Evolutionary conservation across 2,797 vertebrate genomes (phyloP).

Genomic region (Distichodus sexfasciatus): DNA sequence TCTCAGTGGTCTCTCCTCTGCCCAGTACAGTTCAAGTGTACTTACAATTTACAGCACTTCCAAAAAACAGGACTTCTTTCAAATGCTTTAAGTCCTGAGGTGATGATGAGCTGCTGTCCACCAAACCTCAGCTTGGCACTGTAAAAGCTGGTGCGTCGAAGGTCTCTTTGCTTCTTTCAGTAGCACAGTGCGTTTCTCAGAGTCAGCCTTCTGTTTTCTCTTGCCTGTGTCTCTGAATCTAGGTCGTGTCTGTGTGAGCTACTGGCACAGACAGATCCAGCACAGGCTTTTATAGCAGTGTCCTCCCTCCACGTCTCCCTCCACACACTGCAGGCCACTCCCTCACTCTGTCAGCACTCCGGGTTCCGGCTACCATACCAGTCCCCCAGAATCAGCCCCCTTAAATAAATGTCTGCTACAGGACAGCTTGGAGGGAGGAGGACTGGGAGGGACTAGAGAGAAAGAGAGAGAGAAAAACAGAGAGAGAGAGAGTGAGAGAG

Average conservation of each 20-base stretch:
- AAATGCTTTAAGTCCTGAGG: slow-evolving; percentile 12
- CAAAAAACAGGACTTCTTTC: neutral
- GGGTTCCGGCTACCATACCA: slow-evolving; percentile 61
- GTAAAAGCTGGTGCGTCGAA: neutral
- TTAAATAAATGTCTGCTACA: slow-evolving; percentile 66
- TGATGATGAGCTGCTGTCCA: slow-evolving; percentile 5
- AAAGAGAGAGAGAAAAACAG: neutral
- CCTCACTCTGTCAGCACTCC: slow-evolving; percentile 47
- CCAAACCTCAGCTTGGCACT: neutral
- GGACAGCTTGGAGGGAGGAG: slow-evolving; percentile 26
- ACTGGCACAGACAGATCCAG: slow-evolving; percentile 56
- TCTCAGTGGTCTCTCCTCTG: neutral
- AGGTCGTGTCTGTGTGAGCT: slow-evolving; percentile 43
- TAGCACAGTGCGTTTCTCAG: slow-evolving; percentile 21
- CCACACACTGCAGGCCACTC: slow-evolving; percentile 44
- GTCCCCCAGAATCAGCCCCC: slow-evolving; percentile 60
- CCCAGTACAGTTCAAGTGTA: slow-evolving; percentile 14
- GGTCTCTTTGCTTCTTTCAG: neutral
- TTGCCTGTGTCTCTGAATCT: slow-evolving; percentile 19
- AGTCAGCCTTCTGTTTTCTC: neutral
- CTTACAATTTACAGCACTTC: neutral
- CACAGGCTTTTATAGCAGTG: slow-evolving; percentile 66
- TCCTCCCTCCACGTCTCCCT: slow-evolving; percentile 41
- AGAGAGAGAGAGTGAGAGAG: neutral
- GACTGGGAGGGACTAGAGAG: slow-evolving; percentile 23